Conservation (phyloP, 2,888 invertebrate species). For the Artemia sp. region DNA sequence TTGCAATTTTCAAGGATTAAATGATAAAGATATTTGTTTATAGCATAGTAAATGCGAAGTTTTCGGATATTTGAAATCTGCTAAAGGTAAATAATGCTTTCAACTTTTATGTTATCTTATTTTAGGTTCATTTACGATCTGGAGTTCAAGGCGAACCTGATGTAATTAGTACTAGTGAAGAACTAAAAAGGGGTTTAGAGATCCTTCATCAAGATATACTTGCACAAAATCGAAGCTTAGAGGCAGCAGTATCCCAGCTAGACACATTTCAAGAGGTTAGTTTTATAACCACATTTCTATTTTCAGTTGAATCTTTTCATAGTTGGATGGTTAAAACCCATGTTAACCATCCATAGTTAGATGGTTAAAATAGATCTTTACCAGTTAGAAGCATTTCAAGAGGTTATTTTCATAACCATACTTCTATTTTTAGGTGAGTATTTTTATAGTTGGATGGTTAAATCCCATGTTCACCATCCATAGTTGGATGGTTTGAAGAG, state of each 20-base stretch:
- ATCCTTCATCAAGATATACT: slow-evolving; percentile 43
- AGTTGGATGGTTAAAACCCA: too few species aligned
- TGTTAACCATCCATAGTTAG: background rate
- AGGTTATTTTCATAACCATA: too few species aligned
- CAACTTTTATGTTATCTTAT: slow-evolving; percentile 20
- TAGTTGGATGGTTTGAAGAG: too few species aligned
- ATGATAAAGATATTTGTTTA: too few species aligned
- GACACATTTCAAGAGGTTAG: slow-evolving; percentile 59
- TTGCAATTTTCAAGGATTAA: too few species aligned
- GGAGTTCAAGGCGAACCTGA: slow-evolving; percentile 62
- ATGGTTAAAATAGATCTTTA: background rate
- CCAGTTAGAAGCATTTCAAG: background rate
- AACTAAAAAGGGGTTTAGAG: slow-evolving; percentile 50
- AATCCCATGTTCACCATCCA: too few species aligned
- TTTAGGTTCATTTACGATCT: slow-evolving; percentile 65
- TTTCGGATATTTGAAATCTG: too few species aligned
- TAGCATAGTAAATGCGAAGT: too few species aligned
- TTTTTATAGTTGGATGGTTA: too few species aligned
- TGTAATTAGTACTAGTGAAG: slow-evolving; percentile 51
- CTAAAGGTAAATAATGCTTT: background rate
- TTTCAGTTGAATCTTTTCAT: too few species aligned
- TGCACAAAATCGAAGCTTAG: slow-evolving; percentile 48
- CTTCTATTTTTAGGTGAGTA: too few species aligned
- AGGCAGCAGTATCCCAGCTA: slow-evolving; percentile 60
- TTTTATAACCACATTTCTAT: too few species aligned